Base-by-base conservation (phyloP, 2,113 vertebrate genomes). In the Crotalus tigris region DNA sequence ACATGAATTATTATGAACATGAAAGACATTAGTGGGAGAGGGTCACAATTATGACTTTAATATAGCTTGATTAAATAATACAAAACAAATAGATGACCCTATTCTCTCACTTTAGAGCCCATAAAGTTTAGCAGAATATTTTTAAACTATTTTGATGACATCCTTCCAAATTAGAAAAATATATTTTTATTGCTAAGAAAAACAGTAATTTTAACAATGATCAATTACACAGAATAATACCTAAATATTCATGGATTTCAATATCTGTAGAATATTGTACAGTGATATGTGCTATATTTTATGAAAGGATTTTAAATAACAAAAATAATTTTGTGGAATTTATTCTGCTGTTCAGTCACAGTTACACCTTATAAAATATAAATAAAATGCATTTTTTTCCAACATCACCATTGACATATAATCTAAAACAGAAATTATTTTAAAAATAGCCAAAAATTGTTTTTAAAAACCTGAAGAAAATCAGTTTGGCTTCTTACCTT, bases 41-140 rank as follows among this genome's bases (percentile, higher is more conserved):
- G 88, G 21, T 54, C 53, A 54, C 13, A 19, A 6, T 33, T 88
- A 55, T 85, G 17, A 19, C 57, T 91, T 58, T 91, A 57, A 7
- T 19, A 24, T 9, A 10, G 24, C 44, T 87, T 87, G 85, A 33
- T 5, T 3, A 87, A 93, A 91, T 64, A 81, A 39, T 93, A 92
- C 91, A 21, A 26, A 87, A 64, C 21, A 90, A 94, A 55, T 94
- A 86, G 17, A 12, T 59, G 58, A 55, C 92, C 85, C 46, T 85
- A 29, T 92, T 96, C 90, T 10, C 57, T 15, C 92, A 92, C 88
- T 92, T 92, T 90, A 39, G 17, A 0, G 39, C 91, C 86, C 15
- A 51, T 90, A 93, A 91, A 85, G 57, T 59, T 92, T 92, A 93
- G 23, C 86, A 24, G 6, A 87, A 89, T 94, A 69, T 88, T 96